Conservation (phyloP, 1,140 invertebrate genomes). For the Listronotus bonariensis region DNA sequence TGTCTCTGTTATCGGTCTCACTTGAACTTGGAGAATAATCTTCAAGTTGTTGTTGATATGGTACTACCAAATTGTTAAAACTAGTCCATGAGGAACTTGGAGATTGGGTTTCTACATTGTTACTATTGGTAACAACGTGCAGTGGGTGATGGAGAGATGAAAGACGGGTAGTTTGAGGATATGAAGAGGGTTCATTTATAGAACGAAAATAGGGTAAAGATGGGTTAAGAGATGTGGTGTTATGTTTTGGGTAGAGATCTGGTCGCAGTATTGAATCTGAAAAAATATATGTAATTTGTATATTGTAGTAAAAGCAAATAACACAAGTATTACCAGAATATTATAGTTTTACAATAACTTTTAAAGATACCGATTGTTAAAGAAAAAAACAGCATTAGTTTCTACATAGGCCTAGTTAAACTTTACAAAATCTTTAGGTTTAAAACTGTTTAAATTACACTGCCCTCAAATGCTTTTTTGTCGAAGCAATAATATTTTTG, state of each 20-base stretch:
- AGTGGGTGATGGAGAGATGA: conserved; percentile 63
- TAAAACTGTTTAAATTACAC: too few relatives aligned
- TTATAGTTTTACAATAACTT: too few relatives aligned
- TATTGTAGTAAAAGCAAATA: too few relatives aligned
- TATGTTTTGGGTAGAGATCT: conserved; percentile 45
- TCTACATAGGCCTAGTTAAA: too few relatives aligned
- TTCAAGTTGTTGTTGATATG: conserved; percentile 19
- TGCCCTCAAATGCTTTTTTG: too few relatives aligned
- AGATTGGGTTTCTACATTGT: conserved; percentile 42
- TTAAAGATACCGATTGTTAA: too few relatives aligned
- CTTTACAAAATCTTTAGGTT: too few relatives aligned
- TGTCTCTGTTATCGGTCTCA: conserved; percentile 17
- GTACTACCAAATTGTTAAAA: conserved; percentile 20
- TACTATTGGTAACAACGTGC: conserved; percentile 56
- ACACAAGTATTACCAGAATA: too few relatives aligned
- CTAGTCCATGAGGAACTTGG: conserved; percentile 60
- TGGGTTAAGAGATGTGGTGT: conserved; percentile 28
- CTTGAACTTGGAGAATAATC: conserved; percentile 19
- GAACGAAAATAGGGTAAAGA: conserved; percentile 46
- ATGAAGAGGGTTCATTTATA: conserved; percentile 50
- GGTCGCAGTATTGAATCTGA: conserved; percentile 42
- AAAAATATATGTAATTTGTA: conserved; percentile 20
- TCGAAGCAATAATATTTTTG: too few relatives aligned
- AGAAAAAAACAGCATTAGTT: too few relatives aligned
- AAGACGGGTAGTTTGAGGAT: conserved; percentile 58